Evolutionary conservation across 1,140 invertebrate genomes (phyloP).

Genomic region (Aphis craccivora): DNA sequence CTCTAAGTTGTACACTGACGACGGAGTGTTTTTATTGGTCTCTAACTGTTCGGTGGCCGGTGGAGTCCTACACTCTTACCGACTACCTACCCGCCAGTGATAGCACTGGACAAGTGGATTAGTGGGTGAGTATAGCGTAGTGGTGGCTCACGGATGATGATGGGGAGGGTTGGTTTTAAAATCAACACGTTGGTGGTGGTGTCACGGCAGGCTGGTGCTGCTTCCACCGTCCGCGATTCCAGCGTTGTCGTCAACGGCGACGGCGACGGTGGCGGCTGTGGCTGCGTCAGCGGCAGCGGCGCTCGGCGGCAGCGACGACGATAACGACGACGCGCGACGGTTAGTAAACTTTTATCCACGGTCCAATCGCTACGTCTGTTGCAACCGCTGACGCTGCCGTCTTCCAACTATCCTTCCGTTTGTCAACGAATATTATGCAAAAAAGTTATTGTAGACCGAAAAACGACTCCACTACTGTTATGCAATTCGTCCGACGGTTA

Average conservation of each 20-base stretch:
- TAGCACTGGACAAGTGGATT: neutral
- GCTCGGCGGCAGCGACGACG: neutral
- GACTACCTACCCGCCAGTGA: neutral
- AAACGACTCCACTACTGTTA: neutral
- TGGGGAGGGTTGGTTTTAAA: slow-evolving; percentile 42
- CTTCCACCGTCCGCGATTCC: neutral
- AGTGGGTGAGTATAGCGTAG: neutral
- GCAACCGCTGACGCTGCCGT: neutral
- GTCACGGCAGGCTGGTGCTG: neutral
- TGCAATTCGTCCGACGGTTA: slow-evolving; percentile 24
- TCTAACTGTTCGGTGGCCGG: neutral
- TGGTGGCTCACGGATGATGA: neutral
- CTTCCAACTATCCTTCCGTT: neutral
- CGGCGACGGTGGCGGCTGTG: neutral
- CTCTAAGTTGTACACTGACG: neutral
- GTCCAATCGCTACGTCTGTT: neutral
- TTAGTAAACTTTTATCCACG: slow-evolving; percentile 51
- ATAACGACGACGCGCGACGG: neutral
- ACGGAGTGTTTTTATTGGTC: neutral
- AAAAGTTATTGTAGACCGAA: neutral
- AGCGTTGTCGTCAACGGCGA: neutral
- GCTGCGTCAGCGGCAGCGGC: neutral
- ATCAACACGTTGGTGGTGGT: slow-evolving; percentile 56
- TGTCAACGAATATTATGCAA: neutral
- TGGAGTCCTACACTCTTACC: neutral